Percentiles rank a stretch among this genome's conserved stretches.
These are phyloP conservation scores for Tiliacea citrago DNA, from an alignment of 2,888 invertebrate species.

Conservation along the genomic window DNA sequence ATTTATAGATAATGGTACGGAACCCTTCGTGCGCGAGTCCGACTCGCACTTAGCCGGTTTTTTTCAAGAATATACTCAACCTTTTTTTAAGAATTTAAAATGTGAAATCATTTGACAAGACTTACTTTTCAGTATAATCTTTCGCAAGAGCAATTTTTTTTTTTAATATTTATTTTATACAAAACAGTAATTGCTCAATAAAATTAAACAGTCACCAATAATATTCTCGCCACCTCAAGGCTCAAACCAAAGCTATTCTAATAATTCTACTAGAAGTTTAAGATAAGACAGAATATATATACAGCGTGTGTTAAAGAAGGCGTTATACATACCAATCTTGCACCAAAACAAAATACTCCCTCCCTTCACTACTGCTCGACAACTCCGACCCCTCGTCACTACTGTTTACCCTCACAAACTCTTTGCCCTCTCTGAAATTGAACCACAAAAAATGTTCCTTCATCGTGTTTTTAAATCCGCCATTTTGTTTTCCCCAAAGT, in stretches of 20 bases:
- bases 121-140: not conserved
- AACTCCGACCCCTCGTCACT: constrained; percentile 83
- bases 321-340: constrained; percentile 86
- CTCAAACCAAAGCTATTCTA: constrained; percentile 48
- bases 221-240: constrained; percentile 52
- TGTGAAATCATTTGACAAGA: not conserved
- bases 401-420: constrained; percentile 85
- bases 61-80: too few relatives aligned
- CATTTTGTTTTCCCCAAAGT: constrained; percentile 60
- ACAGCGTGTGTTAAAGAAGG: constrained; percentile 63
- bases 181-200: not conserved
- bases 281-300: constrained; percentile 46
- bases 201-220: constrained; percentile 32
- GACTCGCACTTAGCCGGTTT: too few relatives aligned
- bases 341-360: constrained; percentile 84
- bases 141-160: not conserved
- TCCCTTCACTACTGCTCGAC: constrained; percentile 79
- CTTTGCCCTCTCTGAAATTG: constrained; percentile 86
- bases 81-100: not conserved
- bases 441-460: constrained; percentile 69
- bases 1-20: too few relatives aligned
- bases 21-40: too few relatives aligned
- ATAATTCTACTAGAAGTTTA: constrained; percentile 40
- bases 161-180: not conserved
- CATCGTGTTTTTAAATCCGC: constrained; percentile 67